phyloP scores from a whole-genome alignment of 2,888 invertebrate genomes.

The Trichogramma dendrolimi region DNA sequence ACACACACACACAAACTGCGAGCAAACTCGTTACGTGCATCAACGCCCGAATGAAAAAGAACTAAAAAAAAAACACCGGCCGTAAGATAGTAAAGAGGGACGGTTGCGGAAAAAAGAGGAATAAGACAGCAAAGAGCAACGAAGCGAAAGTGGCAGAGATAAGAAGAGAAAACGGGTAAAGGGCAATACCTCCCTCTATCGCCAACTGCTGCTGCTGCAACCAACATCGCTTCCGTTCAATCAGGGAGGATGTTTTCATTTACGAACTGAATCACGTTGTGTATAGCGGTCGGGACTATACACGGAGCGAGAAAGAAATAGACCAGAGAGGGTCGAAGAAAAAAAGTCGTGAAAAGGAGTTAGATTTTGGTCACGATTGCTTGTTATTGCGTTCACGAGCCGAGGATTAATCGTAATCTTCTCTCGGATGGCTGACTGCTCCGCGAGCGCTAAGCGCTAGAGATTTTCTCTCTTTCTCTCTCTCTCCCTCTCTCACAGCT shows the following conservation, averaged over 20 bases:
- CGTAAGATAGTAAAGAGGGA: not conserved
- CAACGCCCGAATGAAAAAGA: not conserved
- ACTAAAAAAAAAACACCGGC: too few species aligned
- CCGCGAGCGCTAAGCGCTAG: too few species aligned
- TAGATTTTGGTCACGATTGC: conserved; percentile 14
- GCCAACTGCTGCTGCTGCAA: too few species aligned
- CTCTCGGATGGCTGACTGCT: not conserved
- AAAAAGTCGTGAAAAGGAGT: not conserved
- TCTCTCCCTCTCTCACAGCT: too few species aligned
- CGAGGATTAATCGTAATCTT: conserved; percentile 5
- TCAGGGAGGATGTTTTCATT: conserved; percentile 30
- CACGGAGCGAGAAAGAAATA: conserved; percentile 6
- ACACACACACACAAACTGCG: conserved; percentile 2
- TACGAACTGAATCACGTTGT: conserved; percentile 22
- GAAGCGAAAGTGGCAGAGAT: conserved; percentile 1
- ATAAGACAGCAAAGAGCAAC: not conserved
- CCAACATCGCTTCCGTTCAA: conserved; percentile 18
- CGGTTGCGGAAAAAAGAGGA: not conserved
- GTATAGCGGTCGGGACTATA: too few species aligned
- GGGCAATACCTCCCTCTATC: conserved; percentile 4
- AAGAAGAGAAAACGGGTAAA: conserved; percentile 4
- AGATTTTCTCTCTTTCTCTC: too few species aligned
- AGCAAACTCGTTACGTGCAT: conserved; percentile 27
- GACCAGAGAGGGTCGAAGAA: not conserved
- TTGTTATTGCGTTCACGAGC: conserved; percentile 25